These are phyloP conservation scores for Cacatua alba DNA, from an alignment of 2,113 vertebrate genomes.

Conservation along the genomic window DNA sequence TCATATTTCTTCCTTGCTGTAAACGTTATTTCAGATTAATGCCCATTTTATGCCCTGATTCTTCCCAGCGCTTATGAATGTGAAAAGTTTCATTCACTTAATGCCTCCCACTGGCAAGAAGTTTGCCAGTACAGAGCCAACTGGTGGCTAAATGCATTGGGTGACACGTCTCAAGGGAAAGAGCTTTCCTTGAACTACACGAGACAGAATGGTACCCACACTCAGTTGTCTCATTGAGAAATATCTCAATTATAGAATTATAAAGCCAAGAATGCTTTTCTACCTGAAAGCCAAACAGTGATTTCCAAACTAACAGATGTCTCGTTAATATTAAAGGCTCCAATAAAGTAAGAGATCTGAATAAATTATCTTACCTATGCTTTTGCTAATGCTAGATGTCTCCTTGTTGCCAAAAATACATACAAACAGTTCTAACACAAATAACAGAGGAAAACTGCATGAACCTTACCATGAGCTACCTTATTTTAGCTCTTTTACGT, in stretches of 20 bases:
- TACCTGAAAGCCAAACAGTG: neutral
- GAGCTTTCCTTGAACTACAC: neutral
- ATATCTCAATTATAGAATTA: neutral
- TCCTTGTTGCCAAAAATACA: neutral
- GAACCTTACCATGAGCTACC: neutral
- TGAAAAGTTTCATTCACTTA: neutral
- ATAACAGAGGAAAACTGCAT: neutral
- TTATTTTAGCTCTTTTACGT: neutral
- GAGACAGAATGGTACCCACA: neutral
- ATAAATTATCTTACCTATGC: neutral
- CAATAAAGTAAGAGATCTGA: neutral
- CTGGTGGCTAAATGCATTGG: neutral
- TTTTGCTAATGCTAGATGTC: neutral
- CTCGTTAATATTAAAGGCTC: neutral
- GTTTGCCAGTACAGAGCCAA: neutral
- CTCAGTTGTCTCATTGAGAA: neutral
- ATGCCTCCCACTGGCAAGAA: neutral
- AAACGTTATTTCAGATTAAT: slow-evolving; percentile 4
- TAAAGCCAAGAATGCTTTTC: neutral
- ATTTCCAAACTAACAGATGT: neutral
- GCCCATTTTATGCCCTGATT: neutral
- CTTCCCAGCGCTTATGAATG: neutral
- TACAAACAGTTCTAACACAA: neutral
- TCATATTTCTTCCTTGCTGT: neutral
- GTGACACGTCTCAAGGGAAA: neutral